phyloP scores from a whole-genome alignment of 2,888 invertebrate genomes.

The Oscheius sp. region DNA sequence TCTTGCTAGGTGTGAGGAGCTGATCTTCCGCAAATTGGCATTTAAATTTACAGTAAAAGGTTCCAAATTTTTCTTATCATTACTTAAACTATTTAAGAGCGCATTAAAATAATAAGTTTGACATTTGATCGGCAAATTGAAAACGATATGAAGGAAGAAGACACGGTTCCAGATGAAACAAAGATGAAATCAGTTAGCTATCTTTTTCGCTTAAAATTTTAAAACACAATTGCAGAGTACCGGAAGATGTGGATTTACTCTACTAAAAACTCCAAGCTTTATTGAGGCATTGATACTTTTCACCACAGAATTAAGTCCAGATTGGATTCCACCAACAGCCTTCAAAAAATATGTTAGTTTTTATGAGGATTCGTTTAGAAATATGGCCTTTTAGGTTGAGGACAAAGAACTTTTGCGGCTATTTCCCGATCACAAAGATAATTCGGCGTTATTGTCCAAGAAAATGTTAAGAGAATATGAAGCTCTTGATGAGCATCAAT shows the following conservation, averaged over 20 bases:
- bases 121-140: slow-evolving; percentile 16
- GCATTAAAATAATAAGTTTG: not conserved
- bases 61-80: not conserved
- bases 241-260: no score
- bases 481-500: not conserved
- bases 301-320: not conserved
- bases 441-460: not conserved
- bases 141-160: not conserved
- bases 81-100: not conserved
- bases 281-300: slow-evolving; percentile 8
- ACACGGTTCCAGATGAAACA: not conserved
- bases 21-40: not conserved
- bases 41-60: not conserved
- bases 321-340: slow-evolving; percentile 17
- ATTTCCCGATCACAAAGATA: not conserved
- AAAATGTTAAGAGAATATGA: not conserved
- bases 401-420: not conserved
- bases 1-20: not conserved
- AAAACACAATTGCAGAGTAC: no score
- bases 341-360: slow-evolving; percentile 15
- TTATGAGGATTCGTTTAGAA: not conserved
- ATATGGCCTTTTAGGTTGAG: not conserved
- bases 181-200: not conserved
- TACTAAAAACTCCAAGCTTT: no score
- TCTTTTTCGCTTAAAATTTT: no score